These are phyloP conservation scores for Protophormia terraenovae DNA, from an alignment of 2,888 invertebrate genomes.

Conservation along the genomic window DNA sequence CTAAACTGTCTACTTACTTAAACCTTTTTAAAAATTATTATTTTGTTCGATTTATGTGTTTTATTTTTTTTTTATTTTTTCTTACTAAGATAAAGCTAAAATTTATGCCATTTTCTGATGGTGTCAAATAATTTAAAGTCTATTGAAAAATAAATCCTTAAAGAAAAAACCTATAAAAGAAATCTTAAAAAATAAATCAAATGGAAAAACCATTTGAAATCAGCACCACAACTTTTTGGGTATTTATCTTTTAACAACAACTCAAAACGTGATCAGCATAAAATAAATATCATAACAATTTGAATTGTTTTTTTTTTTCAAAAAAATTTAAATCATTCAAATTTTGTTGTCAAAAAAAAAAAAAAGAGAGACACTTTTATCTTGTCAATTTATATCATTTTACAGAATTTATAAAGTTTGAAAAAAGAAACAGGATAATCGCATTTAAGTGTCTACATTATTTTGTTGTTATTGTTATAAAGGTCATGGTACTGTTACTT, in stretches of 20 bases:
- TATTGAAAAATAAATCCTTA: neutral
- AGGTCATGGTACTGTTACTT: neutral
- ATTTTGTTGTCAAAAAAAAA: neutral
- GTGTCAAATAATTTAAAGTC: neutral
- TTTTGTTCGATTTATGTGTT: neutral
- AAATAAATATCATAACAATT: neutral
- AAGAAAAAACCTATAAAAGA: neutral
- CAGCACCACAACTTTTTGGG: neutral
- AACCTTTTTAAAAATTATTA: neutral
- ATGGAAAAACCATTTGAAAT: neutral
- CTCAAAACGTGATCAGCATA: constrained; percentile 24
- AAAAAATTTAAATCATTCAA: neutral
- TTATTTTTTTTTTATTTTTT: neutral
- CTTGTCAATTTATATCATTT: neutral
- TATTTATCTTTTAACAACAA: neutral
- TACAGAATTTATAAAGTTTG: neutral
- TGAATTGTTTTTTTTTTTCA: too few relatives aligned
- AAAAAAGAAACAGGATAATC: neutral
- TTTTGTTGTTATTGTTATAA: neutral
- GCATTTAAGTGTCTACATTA: neutral
- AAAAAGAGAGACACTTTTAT: neutral
- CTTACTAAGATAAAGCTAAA: neutral
- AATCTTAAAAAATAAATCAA: neutral
- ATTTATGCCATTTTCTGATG: constrained; percentile 1
- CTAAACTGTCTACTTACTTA: neutral